Evolutionary conservation across 2,113 vertebrate species (phyloP), one percentile per base, ranked within the genome.

Genomic region (Tragelaphus buxtoni): DNA sequence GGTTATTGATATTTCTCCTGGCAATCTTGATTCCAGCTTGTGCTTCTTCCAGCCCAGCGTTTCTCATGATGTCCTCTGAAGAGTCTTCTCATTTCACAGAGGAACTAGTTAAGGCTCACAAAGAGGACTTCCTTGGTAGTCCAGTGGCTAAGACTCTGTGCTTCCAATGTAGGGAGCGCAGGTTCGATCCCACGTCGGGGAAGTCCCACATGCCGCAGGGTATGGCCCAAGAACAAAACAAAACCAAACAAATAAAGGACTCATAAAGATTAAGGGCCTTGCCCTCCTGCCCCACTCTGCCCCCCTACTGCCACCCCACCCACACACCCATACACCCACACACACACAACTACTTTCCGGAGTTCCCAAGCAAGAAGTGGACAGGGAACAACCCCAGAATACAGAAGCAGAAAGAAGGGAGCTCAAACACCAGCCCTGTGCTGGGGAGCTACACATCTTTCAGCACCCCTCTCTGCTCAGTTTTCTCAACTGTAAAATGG

Each of bases 301-400:
- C 17, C 7, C 32, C 4, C 4, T 14, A 65, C 32, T 1, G 0
- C 63, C 63, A 20, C n/a, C 32, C 8, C 17, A 4, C 63, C 8
- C 13, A 69, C 32, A 65, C n/a, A 20, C 32, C n/a, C 32, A 35
- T 18, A 35, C 32, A 65, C 14, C 5, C 35, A 56, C 39, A 42
- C 42, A 32, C 85, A 56, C 32, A 0, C 1, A 18, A 90, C 14
- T 9, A 16, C 14, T 39, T 39, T 51, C 39, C 5, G 8, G 39
- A 4, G 9, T n/a, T 53, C 47, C 53, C 61, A 22, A 65, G 35
- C 69, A 88, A 45, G 22, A 32, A 30, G 11, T n/a, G 28, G 5
- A 42, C 90, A 47, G 16, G n/a, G 14, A 39, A 55, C 7, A 28
- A 8, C 5, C 26, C 51, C 28, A 58, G 47, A 53, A 39, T 0